These are phyloP conservation scores for Lasiommata megera DNA, from an alignment of 2,888 invertebrate species.

Conservation along the genomic window DNA sequence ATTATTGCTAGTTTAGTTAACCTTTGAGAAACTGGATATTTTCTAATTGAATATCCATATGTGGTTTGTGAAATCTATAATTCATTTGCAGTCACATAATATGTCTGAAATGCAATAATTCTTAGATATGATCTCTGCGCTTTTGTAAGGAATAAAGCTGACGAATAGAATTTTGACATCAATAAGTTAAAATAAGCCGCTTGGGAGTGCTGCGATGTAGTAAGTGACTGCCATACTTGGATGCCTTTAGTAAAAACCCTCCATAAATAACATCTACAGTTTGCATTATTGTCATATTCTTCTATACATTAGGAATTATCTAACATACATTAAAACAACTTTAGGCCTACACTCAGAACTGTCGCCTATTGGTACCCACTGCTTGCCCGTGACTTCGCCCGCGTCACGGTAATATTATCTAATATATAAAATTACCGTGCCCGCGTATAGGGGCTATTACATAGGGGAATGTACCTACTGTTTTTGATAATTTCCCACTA, in stretches of 20 bases:
- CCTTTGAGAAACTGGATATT: background rate
- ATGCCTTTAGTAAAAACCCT: slow-evolving; percentile 10
- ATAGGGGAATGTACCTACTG: too few relatives aligned
- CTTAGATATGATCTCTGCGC: slow-evolving; percentile 7
- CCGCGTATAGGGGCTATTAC: too few relatives aligned
- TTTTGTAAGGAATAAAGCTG: slow-evolving; percentile 19
- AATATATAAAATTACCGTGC: too few relatives aligned
- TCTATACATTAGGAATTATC: slow-evolving; percentile 7
- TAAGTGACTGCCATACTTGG: slow-evolving; percentile 7
- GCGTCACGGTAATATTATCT: too few relatives aligned
- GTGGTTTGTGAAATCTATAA: background rate
- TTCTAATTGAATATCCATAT: background rate
- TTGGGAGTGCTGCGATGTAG: slow-evolving; percentile 23
- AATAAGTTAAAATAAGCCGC: slow-evolving; percentile 26
- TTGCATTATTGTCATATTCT: slow-evolving; percentile 11
- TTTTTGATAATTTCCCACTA: too few relatives aligned
- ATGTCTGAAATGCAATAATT: slow-evolving; percentile 8
- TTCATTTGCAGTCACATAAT: background rate
- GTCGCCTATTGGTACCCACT: background rate
- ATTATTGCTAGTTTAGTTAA: too few relatives aligned
- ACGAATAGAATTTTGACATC: slow-evolving; percentile 23
- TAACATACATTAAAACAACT: background rate
- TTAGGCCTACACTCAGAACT: background rate
- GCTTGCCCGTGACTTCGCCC: too few relatives aligned
- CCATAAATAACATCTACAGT: slow-evolving; percentile 12